Percentiles rank a stretch among this genome's conserved stretches.
Conservation (phyloP, 2,797 vertebrate genomes). For the Helicolenus hilgendorfi region DNA sequence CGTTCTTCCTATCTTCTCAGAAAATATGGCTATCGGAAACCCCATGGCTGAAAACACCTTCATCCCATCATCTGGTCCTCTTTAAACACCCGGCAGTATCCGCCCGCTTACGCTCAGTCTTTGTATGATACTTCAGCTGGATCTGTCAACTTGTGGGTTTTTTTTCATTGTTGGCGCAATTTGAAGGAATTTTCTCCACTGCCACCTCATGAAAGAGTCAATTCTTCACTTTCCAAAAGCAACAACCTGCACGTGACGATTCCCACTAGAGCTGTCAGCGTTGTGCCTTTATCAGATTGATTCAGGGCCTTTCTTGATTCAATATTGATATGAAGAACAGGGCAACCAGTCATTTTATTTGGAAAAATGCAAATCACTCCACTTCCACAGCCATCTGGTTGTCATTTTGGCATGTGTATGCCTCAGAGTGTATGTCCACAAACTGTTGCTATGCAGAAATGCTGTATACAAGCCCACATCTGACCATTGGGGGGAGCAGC, state of each 20-base stretch:
- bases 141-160: slow-evolving; percentile 40
- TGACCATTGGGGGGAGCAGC: slow-evolving; percentile 47
- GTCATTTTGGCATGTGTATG: slow-evolving; percentile 44
- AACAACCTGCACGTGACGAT: slow-evolving; percentile 67
- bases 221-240: slow-evolving; percentile 73
- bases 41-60: slow-evolving; percentile 63
- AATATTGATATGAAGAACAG: slow-evolving; percentile 16
- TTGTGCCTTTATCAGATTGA: slow-evolving; percentile 19
- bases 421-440: slow-evolving; percentile 39
- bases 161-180: slow-evolving; percentile 61
- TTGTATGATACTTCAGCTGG: slow-evolving; percentile 69
- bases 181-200: slow-evolving; percentile 58
- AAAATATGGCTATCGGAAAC: slow-evolving; percentile 65
- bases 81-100: slow-evolving; percentile 65
- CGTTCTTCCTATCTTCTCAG: slow-evolving; percentile 62
- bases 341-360: slow-evolving; percentile 13
- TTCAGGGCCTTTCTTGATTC: slow-evolving; percentile 15
- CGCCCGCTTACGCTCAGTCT: slow-evolving; percentile 42
- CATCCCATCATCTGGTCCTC: slow-evolving; percentile 81
- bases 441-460: slow-evolving; percentile 59
- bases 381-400: slow-evolving; percentile 51
- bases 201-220: slow-evolving; percentile 71
- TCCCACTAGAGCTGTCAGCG: slow-evolving; percentile 23
- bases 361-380: slow-evolving; percentile 30
- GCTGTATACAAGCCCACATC: slow-evolving; percentile 34